Evolutionary conservation across 2,797 vertebrate genomes (phyloP).

Genomic region (Netta rufina): DNA sequence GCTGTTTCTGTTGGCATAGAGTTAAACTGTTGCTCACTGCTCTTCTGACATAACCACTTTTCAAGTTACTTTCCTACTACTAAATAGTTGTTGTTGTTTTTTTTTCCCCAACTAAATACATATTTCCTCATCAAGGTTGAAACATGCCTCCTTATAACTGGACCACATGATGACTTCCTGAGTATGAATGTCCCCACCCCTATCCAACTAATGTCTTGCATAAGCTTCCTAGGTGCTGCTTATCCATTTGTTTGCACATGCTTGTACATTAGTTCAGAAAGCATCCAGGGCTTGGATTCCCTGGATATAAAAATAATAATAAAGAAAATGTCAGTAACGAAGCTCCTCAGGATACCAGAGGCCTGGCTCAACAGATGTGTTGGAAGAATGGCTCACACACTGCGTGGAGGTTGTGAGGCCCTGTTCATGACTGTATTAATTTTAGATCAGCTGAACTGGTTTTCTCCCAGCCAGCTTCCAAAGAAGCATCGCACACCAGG

Average conservation of each 20-base stretch:
- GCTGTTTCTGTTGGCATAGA: background rate
- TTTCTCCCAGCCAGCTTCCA: background rate
- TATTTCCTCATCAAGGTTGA: background rate
- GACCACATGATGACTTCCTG: background rate
- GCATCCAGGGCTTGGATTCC: background rate
- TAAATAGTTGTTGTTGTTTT: background rate
- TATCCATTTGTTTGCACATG: background rate
- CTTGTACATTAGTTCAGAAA: background rate
- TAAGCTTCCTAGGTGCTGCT: background rate
- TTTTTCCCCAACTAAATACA: background rate
- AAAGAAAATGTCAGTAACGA: background rate
- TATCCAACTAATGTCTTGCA: background rate
- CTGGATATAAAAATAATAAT: background rate
- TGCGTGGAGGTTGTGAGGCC: background rate
- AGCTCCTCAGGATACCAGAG: background rate
- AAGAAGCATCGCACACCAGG: fast-evolving
- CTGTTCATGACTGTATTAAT: background rate
- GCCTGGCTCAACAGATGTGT: background rate
- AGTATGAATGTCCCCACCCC: background rate
- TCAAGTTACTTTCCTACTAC: background rate
- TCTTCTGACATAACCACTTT: background rate
- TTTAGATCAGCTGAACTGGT: slow-evolving; percentile 4
- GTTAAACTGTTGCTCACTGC: background rate
- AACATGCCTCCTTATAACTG: background rate
- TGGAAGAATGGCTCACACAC: background rate